phyloP scores from a whole-genome alignment of 2,113 vertebrate genomes.

The Neodon shergylaensis region DNA sequence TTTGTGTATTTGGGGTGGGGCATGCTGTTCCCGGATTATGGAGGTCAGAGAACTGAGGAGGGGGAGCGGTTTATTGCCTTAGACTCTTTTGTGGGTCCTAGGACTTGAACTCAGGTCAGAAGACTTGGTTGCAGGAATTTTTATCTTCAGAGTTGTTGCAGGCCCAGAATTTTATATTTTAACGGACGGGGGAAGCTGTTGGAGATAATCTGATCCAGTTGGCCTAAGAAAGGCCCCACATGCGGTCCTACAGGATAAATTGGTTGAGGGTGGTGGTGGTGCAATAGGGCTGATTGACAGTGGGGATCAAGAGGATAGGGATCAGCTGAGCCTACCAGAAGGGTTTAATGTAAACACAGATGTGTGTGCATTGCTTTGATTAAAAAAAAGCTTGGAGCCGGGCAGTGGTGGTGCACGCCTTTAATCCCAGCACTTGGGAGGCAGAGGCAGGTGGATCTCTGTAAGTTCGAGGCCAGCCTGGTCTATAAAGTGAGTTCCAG shows the following conservation, averaged over 20 bases:
- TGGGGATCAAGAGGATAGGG: not conserved
- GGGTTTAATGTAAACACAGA: not conserved
- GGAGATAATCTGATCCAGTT: not conserved
- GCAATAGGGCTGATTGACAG: not conserved
- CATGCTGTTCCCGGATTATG: not conserved
- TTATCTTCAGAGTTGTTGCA: not conserved
- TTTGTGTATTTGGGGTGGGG: not conserved
- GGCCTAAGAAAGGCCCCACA: not conserved
- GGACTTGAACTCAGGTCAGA: not conserved
- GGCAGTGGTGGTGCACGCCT: fast-evolving
- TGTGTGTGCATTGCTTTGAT: not conserved
- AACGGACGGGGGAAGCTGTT: not conserved
- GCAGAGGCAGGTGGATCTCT: not conserved
- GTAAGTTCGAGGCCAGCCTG: not conserved
- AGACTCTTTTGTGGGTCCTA: not conserved
- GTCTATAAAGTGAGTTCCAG: not conserved
- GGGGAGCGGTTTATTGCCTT: not conserved
- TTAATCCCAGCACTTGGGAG: not conserved
- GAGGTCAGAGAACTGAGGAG: not conserved
- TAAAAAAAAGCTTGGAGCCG: not conserved
- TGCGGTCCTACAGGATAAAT: not conserved
- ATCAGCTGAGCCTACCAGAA: not conserved
- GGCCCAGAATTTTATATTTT: not conserved
- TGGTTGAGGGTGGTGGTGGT: not conserved
- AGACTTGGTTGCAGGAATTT: not conserved